Percentiles rank a stretch among this genome's conserved stretches.
Evolutionary conservation across 2,888 invertebrate genomes (phyloP).

Genomic region (Parapristionchus giblindavisi): DNA sequence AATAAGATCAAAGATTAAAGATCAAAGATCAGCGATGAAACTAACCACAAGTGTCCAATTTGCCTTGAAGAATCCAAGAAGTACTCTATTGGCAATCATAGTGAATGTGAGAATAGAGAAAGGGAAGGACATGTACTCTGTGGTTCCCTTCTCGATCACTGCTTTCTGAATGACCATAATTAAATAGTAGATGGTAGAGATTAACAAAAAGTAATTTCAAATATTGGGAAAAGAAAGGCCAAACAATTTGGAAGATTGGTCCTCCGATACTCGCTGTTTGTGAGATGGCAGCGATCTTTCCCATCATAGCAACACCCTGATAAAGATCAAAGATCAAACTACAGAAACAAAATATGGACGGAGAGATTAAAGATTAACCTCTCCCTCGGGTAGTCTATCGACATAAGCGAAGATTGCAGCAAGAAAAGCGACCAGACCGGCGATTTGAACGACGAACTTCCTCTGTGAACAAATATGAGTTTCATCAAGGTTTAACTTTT

Average conservation of each 20-base stretch:
- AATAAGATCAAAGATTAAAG: too few species aligned
- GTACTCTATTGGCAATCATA: slow-evolving; percentile 62
- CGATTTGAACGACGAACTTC: slow-evolving; percentile 6
- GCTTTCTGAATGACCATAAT: slow-evolving; percentile 50
- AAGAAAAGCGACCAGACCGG: slow-evolving; percentile 3
- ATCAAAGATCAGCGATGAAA: too few species aligned
- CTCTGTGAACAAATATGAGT: too few species aligned
- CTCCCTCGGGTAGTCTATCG: background rate
- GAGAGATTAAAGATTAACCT: too few species aligned
- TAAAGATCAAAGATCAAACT: slow-evolving; percentile 13
- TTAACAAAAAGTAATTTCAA: too few species aligned
- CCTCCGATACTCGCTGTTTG: slow-evolving; percentile 12
- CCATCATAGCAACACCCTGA: slow-evolving; percentile 18
- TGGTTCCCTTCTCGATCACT: slow-evolving; percentile 58
- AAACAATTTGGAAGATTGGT: slow-evolving; percentile 15
- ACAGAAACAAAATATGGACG: too few species aligned
- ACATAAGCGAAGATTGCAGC: slow-evolving; percentile 11
- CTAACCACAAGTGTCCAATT: slow-evolving; percentile 62
- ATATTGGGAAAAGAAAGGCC: too few species aligned
- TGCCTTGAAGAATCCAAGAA: slow-evolving; percentile 60
- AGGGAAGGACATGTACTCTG: slow-evolving; percentile 64
- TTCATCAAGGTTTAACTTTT: too few species aligned
- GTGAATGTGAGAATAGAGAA: slow-evolving; percentile 62
- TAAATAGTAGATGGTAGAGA: background rate
- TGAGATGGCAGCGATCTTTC: slow-evolving; percentile 18